Evolutionary conservation across 2,113 vertebrate genomes (phyloP).

Genomic region (Oenanthe oenanthe): DNA sequence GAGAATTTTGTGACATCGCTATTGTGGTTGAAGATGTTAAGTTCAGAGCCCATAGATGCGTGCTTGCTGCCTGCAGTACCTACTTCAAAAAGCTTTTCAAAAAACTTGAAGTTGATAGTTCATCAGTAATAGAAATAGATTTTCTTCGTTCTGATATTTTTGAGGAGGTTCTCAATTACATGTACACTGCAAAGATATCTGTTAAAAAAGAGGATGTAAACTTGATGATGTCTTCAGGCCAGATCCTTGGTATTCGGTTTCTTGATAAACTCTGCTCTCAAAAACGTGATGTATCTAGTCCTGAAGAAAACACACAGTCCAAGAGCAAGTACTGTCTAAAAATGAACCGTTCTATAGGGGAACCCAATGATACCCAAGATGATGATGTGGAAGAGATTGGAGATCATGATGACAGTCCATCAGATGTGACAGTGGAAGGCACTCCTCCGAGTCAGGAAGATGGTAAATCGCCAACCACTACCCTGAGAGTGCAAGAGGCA

Average conservation of each 20-base stretch:
- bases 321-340: slow-evolving; percentile 87
- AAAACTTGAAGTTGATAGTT: slow-evolving; percentile 93
- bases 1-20: slow-evolving; percentile 95
- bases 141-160: slow-evolving; percentile 97
- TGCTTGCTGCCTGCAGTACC: slow-evolving; percentile 93
- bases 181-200: slow-evolving; percentile 97
- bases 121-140: slow-evolving; percentile 95
- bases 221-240: slow-evolving; percentile 98
- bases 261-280: slow-evolving; percentile 97
- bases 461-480: slow-evolving; percentile 85
- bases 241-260: slow-evolving; percentile 96
- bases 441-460: slow-evolving; percentile 84
- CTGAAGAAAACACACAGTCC: slow-evolving; percentile 84
- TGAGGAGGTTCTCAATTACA: slow-evolving; percentile 97
- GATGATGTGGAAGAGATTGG: slow-evolving; percentile 91
- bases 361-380: slow-evolving; percentile 80
- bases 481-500: slow-evolving; percentile 92
- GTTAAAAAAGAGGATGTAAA: slow-evolving; percentile 97
- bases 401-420: slow-evolving; percentile 88
- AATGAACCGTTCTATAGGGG: slow-evolving; percentile 83
- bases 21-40: slow-evolving; percentile 97
- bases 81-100: slow-evolving; percentile 98
- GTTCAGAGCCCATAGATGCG: slow-evolving; percentile 92
- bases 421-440: slow-evolving; percentile 85
- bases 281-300: slow-evolving; percentile 91